Conservation (phyloP, 2,797 vertebrate genomes). For the Pterois miles region DNA sequence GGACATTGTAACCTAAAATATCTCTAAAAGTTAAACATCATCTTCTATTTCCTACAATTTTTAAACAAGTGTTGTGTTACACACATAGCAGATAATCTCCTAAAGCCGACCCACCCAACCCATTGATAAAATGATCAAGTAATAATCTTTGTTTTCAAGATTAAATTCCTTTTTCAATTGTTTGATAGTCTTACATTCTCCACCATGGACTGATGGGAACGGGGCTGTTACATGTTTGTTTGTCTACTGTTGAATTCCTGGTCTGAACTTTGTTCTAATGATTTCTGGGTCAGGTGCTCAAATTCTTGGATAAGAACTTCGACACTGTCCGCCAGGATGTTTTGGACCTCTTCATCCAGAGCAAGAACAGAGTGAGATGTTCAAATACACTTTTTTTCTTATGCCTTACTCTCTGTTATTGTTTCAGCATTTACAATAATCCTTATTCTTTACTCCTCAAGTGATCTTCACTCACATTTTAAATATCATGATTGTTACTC, state of each 20-base stretch:
- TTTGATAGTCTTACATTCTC: background rate
- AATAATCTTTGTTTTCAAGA: background rate
- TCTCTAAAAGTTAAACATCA: background rate
- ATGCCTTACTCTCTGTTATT: background rate
- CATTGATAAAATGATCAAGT: background rate
- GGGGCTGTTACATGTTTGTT: background rate
- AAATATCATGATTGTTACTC: constrained; percentile 5
- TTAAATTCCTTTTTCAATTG: background rate
- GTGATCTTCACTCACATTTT: background rate
- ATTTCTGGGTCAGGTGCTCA: constrained; percentile 87
- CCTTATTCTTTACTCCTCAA: background rate
- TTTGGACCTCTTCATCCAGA: constrained; percentile 91
- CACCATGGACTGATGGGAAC: background rate
- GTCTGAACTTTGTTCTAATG: background rate
- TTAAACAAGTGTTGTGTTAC: background rate
- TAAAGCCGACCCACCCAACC: background rate
- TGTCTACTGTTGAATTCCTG: background rate
- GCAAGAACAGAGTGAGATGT: constrained; percentile 89
- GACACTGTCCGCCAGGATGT: constrained; percentile 96
- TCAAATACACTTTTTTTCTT: background rate
- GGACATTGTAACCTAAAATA: too few relatives aligned
- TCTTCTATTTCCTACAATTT: background rate
- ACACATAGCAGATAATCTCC: background rate
- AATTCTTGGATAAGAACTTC: constrained; percentile 97
- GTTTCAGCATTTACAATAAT: background rate